Evolutionary conservation across 2,888 invertebrate genomes (phyloP), one percentile per base, ranked within the genome.

Genomic region (Drosophila barbarae): DNA sequence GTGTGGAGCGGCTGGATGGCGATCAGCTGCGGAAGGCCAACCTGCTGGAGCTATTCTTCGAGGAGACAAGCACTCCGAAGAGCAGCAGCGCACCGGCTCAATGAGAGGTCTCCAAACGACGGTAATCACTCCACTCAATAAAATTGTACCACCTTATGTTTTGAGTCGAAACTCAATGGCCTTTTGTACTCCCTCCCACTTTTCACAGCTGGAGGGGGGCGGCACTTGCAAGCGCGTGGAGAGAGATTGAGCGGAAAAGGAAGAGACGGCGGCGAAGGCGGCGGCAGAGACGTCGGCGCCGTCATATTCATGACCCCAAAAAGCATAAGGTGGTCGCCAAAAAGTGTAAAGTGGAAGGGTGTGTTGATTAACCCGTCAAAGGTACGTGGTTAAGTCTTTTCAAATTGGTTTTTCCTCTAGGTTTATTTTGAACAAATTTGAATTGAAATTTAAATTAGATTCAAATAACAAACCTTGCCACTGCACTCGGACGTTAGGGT

Each of bases 1-100:
- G 94, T 92, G 92, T 38, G 0, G 93, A 95, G 84, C 92, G 93
- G 56, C 90, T 97, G n/a, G 93, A 94, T 84, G 96, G 95, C 26
- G 92, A 92, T 38, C 93, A 96, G 78, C 94, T 94, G 80, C 90
- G 91, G 56, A 93, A 95, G 52, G 83, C 90, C 4, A 93, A 93
- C 3, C 90, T 95, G 13, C 90, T 96, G 3, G 91, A 94, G 77
- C 93, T 96, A 93, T 89, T 96, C 70, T 93, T 96, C 76, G 92
- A 92, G 55, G 94, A 94, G 53, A 72, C 69, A 4, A 44, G 69
- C 26, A 5, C 10, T 15, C 41, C 9, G 23, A 38, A 61, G 44
- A 15, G 58, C 42, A 13, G 9, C 23, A 15, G 9, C 42, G 12
- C 12, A 18, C 0, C 30, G 46, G 0, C 12, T 12, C 12, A 30